Conservation (phyloP, 2,888 invertebrate species). For the Choreutis nemorana region DNA sequence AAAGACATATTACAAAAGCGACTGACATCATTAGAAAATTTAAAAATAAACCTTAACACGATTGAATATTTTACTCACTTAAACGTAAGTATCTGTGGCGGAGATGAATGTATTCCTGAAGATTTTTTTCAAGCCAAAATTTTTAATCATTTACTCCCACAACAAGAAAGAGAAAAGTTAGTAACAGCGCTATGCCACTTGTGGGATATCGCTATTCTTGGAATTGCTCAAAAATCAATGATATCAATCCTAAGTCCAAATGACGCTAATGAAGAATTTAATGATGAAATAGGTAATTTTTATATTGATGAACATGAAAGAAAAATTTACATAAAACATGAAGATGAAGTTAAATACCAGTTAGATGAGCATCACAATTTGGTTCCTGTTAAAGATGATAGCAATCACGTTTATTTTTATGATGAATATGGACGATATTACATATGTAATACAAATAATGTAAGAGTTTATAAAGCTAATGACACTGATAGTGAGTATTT, state of each 20-base stretch:
- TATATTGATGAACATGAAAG: constrained; percentile 42
- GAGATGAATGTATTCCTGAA: constrained; percentile 34
- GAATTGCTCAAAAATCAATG: constrained; percentile 39
- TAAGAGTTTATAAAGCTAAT: constrained; percentile 47
- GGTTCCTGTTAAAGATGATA: constrained; percentile 41
- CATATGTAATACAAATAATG: constrained; percentile 31
- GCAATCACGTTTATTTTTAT: constrained; percentile 39
- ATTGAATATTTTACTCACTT: constrained; percentile 22
- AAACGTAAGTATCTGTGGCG: constrained; percentile 15
- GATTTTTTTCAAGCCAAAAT: constrained; percentile 47
- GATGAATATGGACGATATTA: constrained; percentile 56
- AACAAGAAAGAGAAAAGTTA: constrained; percentile 36
- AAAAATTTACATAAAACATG: constrained; percentile 43
- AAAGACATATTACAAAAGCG: constrained; percentile 38
- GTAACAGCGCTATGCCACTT: constrained; percentile 44
- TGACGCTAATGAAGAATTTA: constrained; percentile 42
- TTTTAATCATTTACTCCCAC: constrained; percentile 43
- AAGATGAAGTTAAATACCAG: constrained; percentile 35
- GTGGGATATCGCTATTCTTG: constrained; percentile 46
- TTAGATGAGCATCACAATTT: constrained; percentile 41
- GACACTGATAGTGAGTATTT: constrained; percentile 47
- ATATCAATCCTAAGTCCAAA: constrained; percentile 48
- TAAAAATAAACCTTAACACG: constrained; percentile 31
- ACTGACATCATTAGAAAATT: constrained; percentile 32
- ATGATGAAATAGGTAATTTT: constrained; percentile 44